These are phyloP conservation scores for Cactoblastis cactorum DNA, from an alignment of 2,888 invertebrate genomes.

Conservation along the genomic window DNA sequence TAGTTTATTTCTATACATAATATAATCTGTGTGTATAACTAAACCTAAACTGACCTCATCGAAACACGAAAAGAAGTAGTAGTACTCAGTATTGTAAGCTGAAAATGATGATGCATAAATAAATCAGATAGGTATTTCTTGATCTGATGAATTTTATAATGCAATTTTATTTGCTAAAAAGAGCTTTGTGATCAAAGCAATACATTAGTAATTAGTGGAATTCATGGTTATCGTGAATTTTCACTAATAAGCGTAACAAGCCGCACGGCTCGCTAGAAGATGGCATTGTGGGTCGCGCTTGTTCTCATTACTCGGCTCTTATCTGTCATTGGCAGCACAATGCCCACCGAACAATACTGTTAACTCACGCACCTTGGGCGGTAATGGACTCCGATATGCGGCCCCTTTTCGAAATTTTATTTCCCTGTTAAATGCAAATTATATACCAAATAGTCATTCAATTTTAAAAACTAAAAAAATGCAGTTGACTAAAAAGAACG, in stretches of 20 bases:
- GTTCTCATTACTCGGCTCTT: conserved; percentile 61
- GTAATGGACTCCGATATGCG: conserved; percentile 31
- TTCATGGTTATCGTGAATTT: background rate
- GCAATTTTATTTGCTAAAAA: too few relatives aligned
- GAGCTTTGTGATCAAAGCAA: too few relatives aligned
- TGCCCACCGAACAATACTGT: conserved; percentile 56
- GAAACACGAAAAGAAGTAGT: too few relatives aligned
- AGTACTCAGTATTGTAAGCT: too few relatives aligned
- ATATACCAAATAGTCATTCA: background rate
- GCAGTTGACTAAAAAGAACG: too few relatives aligned
- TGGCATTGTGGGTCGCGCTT: conserved; percentile 51
- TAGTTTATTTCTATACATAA: too few relatives aligned
- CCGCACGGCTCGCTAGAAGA: conserved; percentile 36
- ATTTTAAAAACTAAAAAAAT: too few relatives aligned
- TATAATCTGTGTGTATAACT: too few relatives aligned
- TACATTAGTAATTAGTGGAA: background rate
- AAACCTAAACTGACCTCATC: too few relatives aligned
- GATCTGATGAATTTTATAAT: too few relatives aligned
- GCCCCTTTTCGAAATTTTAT: conserved; percentile 27
- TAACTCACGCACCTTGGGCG: conserved; percentile 46
- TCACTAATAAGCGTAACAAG: conserved; percentile 32
- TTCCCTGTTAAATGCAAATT: conserved; percentile 11
- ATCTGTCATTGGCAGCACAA: conserved; percentile 73
- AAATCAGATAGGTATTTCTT: too few relatives aligned
- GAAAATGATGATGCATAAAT: too few relatives aligned